Percentiles rank a stretch among this genome's conserved stretches.
Conservation (phyloP, 2,797 vertebrate genomes). For the Enteromius mattozi region DNA sequence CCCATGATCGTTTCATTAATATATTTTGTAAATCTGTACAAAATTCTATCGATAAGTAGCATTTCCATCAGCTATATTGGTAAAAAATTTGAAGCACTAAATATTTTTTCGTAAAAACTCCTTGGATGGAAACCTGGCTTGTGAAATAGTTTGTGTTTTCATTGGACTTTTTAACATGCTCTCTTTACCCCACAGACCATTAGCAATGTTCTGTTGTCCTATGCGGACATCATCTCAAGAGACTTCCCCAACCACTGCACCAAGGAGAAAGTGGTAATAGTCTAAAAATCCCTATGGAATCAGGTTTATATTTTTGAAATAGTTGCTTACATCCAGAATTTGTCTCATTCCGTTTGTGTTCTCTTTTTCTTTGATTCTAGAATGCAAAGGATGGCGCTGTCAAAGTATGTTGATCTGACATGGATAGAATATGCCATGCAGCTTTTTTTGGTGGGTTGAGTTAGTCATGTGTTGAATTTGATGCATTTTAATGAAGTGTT, state of each 20-base stretch:
- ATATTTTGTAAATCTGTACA: not conserved
- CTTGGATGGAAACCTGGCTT: too few relatives aligned
- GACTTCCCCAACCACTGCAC: constrained; percentile 93
- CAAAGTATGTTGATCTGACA: constrained; percentile 50
- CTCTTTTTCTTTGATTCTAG: constrained; percentile 38
- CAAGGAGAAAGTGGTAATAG: constrained; percentile 93
- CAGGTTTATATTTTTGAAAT: constrained; percentile 20
- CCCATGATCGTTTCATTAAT: not conserved
- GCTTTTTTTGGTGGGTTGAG: not conserved
- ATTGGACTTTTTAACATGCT: constrained; percentile 3
- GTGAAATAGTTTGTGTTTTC: not conserved
- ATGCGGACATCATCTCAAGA: constrained; percentile 94
- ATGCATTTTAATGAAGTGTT: constrained; percentile 7
- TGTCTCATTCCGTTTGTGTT: constrained; percentile 2
- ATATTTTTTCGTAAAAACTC: too few relatives aligned
- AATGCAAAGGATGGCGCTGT: constrained; percentile 62
- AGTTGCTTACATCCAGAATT: not conserved
- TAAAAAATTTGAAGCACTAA: too few relatives aligned
- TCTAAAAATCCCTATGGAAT: not conserved
- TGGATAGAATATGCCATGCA: not conserved
- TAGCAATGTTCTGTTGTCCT: constrained; percentile 96
- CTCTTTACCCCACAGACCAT: constrained; percentile 84
- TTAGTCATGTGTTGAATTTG: not conserved
- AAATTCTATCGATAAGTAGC: too few relatives aligned
- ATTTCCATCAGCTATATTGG: too few relatives aligned